Evolutionary conservation across 2,113 vertebrate genomes (phyloP), one percentile per base, ranked within the genome.

Genomic region (Hypanus sabinus): DNA sequence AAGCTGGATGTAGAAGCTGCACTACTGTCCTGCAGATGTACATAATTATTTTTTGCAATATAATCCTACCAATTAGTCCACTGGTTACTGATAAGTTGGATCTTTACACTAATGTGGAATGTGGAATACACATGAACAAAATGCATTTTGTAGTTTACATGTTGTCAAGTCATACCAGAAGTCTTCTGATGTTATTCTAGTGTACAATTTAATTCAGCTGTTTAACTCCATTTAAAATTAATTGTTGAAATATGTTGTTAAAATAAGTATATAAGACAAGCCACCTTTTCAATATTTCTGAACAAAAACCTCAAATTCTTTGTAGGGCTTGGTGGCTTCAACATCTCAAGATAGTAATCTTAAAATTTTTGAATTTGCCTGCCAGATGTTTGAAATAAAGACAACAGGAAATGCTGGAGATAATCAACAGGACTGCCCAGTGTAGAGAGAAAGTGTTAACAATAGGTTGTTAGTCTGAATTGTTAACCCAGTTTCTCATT

Each of bases 201-300:
- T 75, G 12, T 27, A 30, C 91, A 93, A 75, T 55, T 93, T 93
- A 93, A 55, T 24, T 81, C 33, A 73, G 4, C 38, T 22, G 73
- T 73, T 75, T 46, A 73, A 93, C 22, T 73, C 91, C 20, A 73
- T 73, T 93, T 38, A 24, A 93, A 18, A 46, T 27, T 36, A 33
- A 93, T 71, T 70, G 70, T 55, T 93, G 68, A 46, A 93, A 71
- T 92, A 62, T 73, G 71, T 38, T 92, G 38, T 90, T 60, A 90
- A 30, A 90, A 90, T 65, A 68, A 90, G 18, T 33, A 65, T 33
- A 65, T 14, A n/a, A 33, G 83, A 10, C 24, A 60, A 18, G 27
- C 30, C 55, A 87, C 57, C 60, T n/a, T 60, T 62, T 6, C 14
- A 10, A 73, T 93, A 22, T 55, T 24, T 73, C 71, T 93, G 73